These are phyloP conservation scores for Hydra vulgaris DNA, from an alignment of 30 jellyfish, hydroid and myxozoan genomes.

Conservation along the genomic window DNA sequence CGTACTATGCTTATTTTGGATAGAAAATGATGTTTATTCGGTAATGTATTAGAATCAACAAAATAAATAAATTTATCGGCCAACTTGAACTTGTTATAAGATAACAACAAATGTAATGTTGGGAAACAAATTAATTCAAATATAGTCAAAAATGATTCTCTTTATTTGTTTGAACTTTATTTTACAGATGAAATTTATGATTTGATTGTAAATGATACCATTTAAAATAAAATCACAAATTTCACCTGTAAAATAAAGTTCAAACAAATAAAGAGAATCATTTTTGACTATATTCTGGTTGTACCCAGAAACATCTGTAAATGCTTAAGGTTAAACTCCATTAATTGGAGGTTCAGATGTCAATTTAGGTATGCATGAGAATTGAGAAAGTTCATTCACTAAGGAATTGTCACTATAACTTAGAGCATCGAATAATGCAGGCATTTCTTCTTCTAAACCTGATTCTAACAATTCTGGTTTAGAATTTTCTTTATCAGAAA, in stretches of 20 bases:
- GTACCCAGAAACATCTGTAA: neutral
- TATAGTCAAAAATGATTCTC: too few species aligned
- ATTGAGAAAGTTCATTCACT: neutral
- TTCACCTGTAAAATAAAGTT: neutral
- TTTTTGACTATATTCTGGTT: conserved; percentile 1
- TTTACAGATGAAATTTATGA: too few species aligned
- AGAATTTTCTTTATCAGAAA: too few species aligned
- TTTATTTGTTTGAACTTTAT: too few species aligned
- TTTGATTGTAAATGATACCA: too few species aligned
- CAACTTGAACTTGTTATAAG: neutral
- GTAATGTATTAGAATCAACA: neutral
- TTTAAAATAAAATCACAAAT: neutral
- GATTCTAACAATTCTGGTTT: too few species aligned
- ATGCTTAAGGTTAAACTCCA: neutral
- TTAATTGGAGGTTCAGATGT: conserved; percentile 11
- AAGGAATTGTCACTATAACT: conserved; percentile 2
- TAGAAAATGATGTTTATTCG: neutral
- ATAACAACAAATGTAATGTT: neutral
- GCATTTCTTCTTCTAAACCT: too few species aligned
- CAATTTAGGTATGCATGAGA: conserved; percentile 1
- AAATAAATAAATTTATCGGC: neutral
- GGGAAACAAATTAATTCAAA: neutral
- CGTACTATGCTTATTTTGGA: conserved; percentile 1
- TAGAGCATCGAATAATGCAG: too few species aligned
- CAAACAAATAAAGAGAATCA: neutral